Base-by-base conservation (phyloP, 2,113 vertebrate species). In the Polypterus senegalus region DNA sequence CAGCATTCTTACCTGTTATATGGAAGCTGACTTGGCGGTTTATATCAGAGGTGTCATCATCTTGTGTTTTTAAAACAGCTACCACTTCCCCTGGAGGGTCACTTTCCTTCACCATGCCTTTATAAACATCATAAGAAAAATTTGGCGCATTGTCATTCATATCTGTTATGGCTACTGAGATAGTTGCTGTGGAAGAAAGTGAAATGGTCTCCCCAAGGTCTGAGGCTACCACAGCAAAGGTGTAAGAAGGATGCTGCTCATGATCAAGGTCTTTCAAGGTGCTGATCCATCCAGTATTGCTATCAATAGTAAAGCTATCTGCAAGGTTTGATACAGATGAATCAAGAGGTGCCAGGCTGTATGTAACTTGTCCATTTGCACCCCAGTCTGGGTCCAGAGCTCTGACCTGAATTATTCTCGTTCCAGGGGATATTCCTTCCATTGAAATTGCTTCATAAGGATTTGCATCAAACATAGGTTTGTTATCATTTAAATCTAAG, bases 1-100 rank as follows among this genome's bases (percentile, higher is more conserved):
- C 27, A 5, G 43, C 27, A 47, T 77, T 72, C 91, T 90, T 71
- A 98, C 96, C 94, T 69, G 93, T 98, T 71, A 99, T 97, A 73
- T 97, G 90, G 77, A 92, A 98, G 83, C 89, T 94, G 78, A 98
- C 94, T 84, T 97, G 96, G 27, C 86, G 87, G 72, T 99, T 98
- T 27, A 88, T 62, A 10, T 88, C 85, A 1, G 91, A 93, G 0
- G 88, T 94, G 76, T 99, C 96, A 59, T 88, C 84, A 71, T 99
- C 96, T 79, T 83, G 86, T 1, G 95, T 97, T 80, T 89, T 93
- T 61, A 99, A 85, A 46, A 97, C 86, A 0, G 93, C 94, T 46
- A 99, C 93, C 43, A 99, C 96, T 65, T 98, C 91, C 0, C 96
- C 96, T 0, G 93, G 94, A 0, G 91, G 85, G 66, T 93, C 92